Base-by-base conservation (phyloP, 2,113 vertebrate genomes). In the Electrona antarctica region DNA sequence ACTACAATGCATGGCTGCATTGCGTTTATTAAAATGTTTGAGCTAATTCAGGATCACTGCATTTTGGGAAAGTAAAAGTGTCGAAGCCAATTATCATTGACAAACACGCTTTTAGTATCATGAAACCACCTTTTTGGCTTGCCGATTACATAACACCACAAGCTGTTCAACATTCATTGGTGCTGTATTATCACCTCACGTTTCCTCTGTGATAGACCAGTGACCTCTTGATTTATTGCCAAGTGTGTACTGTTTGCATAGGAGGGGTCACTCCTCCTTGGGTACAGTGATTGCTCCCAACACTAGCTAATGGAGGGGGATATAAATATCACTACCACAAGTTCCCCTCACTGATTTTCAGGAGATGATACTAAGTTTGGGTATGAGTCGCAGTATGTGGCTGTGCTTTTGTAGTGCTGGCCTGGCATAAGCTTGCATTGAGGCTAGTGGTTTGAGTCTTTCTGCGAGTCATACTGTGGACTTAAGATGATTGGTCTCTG, bases 281-380 rank as follows among this genome's bases (percentile, higher is more conserved):
- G 59, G 51, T 45, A 70, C 69, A 84, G 81, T 59, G 52, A 48
- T 75, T 70, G 9, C 69, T 81, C 67, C 62, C 60, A 52, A 48
- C 11, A 8, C 62, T 73, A 69, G 67, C 83, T 81, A 86, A 76
- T 29, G 29, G 64, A 73, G 72, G 60, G 48, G 67, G 77, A 82
- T 92, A 90, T 90, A 89, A 89, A 90, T 91, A 89, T 63, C 79
- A 55, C 65, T 3, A 52, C 71, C 77, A 79, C 83, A 87, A 82
- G 89, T 85, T 88, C 75, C 79, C 81, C 85, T 84, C 80, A 85
- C 84, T 88, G 76, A 70, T 81, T 88, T 90, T 88, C 77, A 85
- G 74, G 74, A 88, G 88, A 78, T 82, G 87, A 83, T 84, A 65
- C 92, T 92, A 91, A 91, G 84, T 93, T 91, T 91, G 90, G 89